phyloP scores from a whole-genome alignment of 2,888 invertebrate genomes.

The Gonocerus acuteangulatus region DNA sequence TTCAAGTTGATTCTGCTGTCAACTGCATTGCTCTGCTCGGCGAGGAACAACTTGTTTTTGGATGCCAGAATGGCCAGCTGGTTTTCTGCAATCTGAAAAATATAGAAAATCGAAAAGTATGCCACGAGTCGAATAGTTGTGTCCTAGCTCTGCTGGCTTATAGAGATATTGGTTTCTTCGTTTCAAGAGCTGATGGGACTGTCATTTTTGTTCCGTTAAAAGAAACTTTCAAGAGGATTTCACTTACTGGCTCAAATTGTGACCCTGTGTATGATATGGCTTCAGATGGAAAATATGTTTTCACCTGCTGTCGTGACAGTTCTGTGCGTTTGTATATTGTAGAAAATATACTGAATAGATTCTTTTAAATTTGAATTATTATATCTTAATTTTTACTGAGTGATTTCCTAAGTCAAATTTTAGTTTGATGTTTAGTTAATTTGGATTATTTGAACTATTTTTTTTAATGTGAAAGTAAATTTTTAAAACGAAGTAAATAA shows the following conservation, averaged over 20 bases:
- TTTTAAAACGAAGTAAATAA: too few species aligned
- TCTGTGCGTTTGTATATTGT: slow-evolving; percentile 56
- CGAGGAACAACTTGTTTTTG: slow-evolving; percentile 47
- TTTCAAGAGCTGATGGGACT: slow-evolving; percentile 57
- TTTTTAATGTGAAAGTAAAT: too few species aligned
- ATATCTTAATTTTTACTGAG: neutral
- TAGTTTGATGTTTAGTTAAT: neutral
- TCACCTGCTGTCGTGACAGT: slow-evolving; percentile 57
- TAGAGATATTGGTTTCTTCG: slow-evolving; percentile 49
- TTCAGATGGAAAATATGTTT: slow-evolving; percentile 51
- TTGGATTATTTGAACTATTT: neutral
- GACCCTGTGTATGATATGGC: slow-evolving; percentile 60
- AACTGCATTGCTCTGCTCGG: slow-evolving; percentile 52
- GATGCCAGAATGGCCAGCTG: slow-evolving; percentile 53
- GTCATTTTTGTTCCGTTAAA: slow-evolving; percentile 46
- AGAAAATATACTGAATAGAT: slow-evolving; percentile 8
- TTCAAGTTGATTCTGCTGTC: slow-evolving; percentile 48
- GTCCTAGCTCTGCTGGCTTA: slow-evolving; percentile 50
- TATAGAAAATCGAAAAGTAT: slow-evolving; percentile 44
- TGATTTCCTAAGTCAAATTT: neutral
- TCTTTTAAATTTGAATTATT: neutral
- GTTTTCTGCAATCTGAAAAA: slow-evolving; percentile 30
- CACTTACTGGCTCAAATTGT: slow-evolving; percentile 62
- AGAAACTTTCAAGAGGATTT: slow-evolving; percentile 42
- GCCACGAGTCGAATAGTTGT: slow-evolving; percentile 53